A percentile compares a stretch with the other conserved stretches of the same genome.
These are phyloP conservation scores for Barypeithes pellucidus DNA, from an alignment of 2,888 invertebrate genomes.

Conservation along the genomic window DNA sequence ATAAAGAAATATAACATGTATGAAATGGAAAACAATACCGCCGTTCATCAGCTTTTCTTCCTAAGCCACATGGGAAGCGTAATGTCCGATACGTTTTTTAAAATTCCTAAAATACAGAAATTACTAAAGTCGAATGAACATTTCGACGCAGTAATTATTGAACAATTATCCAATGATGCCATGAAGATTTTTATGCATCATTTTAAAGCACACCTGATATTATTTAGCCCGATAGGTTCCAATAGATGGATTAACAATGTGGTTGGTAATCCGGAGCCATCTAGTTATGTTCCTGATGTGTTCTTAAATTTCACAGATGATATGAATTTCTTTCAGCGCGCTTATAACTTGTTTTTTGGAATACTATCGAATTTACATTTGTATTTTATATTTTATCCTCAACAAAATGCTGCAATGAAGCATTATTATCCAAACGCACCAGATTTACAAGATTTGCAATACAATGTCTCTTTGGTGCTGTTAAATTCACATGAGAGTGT, in stretches of 20 bases:
- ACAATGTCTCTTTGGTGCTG: constrained; percentile 61
- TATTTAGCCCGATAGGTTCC: constrained; percentile 69
- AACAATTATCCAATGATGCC: constrained; percentile 71
- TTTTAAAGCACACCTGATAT: constrained; percentile 64
- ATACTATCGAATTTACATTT: constrained; percentile 36
- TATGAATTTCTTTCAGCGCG: constrained; percentile 73
- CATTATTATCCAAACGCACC: constrained; percentile 62
- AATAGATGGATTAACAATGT: constrained; percentile 70
- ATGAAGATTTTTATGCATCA: constrained; percentile 65
- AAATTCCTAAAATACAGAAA: constrained; percentile 45
- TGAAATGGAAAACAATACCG: constrained; percentile 40
- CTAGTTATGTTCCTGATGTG: too few species aligned
- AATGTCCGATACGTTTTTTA: constrained; percentile 30
- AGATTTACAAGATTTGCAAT: constrained; percentile 55
- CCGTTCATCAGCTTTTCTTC: constrained; percentile 26
- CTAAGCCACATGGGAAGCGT: background rate
- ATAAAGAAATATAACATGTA: background rate
- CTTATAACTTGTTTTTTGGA: constrained; percentile 70
- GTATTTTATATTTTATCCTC: constrained; percentile 56
- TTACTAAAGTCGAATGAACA: constrained; percentile 60
- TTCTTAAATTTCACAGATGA: constrained; percentile 47
- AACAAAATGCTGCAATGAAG: constrained; percentile 58
- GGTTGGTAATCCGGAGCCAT: constrained; percentile 71
- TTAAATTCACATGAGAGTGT: constrained; percentile 72
- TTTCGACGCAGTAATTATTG: constrained; percentile 65